A percentile compares a stretch with the other conserved stretches of the same genome.
Evolutionary conservation across 2,888 invertebrate genomes (phyloP).

Genomic region (Amiota minor): DNA sequence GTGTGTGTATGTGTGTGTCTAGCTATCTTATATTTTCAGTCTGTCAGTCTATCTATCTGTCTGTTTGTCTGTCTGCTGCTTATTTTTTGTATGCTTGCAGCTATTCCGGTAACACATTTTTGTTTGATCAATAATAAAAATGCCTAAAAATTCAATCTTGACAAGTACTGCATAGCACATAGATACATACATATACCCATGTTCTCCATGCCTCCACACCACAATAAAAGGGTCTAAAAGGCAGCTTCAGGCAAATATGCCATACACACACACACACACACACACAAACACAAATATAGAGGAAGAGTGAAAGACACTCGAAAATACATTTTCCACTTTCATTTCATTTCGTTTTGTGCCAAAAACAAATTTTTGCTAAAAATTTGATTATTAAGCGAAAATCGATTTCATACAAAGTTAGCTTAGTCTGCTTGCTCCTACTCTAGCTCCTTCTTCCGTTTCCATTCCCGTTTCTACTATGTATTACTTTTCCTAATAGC

Average conservation of each 20-base stretch:
- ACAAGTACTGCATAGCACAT: conserved; percentile 65
- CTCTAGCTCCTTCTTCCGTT: no score
- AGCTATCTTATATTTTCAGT: no score
- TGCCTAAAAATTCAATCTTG: conserved; percentile 65
- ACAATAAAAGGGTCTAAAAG: background rate
- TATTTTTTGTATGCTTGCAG: conserved; percentile 35
- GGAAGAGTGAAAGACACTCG: background rate
- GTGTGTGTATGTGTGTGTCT: no score
- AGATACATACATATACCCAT: conserved; percentile 42
- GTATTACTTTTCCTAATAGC: no score
- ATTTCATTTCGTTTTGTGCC: conserved; percentile 44
- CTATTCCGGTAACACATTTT: conserved; percentile 51
- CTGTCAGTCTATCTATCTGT: background rate
- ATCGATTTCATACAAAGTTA: conserved; percentile 54
- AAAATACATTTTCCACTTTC: background rate
- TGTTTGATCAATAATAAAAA: conserved; percentile 70
- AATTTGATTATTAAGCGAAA: conserved; percentile 64
- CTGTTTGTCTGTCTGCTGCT: conserved; percentile 3
- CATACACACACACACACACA: conserved; percentile 51
- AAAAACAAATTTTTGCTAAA: conserved; percentile 62
- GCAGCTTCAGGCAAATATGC: background rate
- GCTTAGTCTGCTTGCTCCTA: background rate
- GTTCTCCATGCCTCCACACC: conserved; percentile 15
- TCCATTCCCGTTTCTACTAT: no score
- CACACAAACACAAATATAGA: conserved; percentile 39